Evolutionary conservation across 1,140 invertebrate species (phyloP), one percentile per base, ranked within the genome.

Genomic region (Sipha flava): DNA sequence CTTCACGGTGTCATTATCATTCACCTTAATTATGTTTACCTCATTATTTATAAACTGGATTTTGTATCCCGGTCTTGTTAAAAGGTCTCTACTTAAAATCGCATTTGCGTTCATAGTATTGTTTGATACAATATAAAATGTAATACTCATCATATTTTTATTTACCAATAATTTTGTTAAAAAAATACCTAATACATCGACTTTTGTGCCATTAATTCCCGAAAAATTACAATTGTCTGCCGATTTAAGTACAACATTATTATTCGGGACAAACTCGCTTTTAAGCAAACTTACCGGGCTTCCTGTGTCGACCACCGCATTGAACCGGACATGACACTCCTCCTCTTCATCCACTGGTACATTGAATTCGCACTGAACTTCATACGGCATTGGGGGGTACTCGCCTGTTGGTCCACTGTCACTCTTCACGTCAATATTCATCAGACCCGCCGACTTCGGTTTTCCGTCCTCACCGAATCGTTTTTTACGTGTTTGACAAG

Each of bases 381-480:
- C 54, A 14, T 57, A 57, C 12, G 54, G 54, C 1, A 5, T 16
- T 29, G 23, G 5, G 29, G 23, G 5, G 29, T 29, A 29, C 9
- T 57, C 54, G 4, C n/a, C 12, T 12, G 26, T 3, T 2, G 54
- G 26, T 3, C 18, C 14, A 1, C 29, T 14, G 2, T 57, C 12
- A 29, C 23, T 14, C n/a, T 10, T 14, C 0, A 29, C 4, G 6
- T 57, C 54, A 12, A 57, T 57, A 14, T 14, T 57, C 14, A 57
- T 29, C 3, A 57, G n/a, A 3, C 26, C 26, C 0, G 54, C 0
- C 1, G 10, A 10, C 14, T 57, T 59, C 4, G 5, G 14, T 29
- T 3, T 7, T 14, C n/a, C 1, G 9, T 1, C 4, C 1, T 31
- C 26, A 1, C 1, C 0, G 12, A 3, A 29, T 4, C 0, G 0